These are phyloP conservation scores for Polydrusus cervinus DNA, from an alignment of 2,888 invertebrate genomes.

Conservation along the genomic window DNA sequence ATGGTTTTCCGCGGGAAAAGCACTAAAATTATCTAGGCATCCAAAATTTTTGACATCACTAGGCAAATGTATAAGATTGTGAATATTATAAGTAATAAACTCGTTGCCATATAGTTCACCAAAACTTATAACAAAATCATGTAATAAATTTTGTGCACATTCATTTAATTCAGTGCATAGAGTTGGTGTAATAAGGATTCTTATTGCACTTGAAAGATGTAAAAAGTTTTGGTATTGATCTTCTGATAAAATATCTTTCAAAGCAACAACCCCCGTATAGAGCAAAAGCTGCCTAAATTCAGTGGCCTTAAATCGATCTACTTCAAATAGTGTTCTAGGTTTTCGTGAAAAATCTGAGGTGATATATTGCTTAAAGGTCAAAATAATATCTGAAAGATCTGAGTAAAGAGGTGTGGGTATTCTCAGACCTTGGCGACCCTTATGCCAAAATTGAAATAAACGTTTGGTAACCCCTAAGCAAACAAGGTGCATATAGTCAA, in stretches of 20 bases:
- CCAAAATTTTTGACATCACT: conserved; percentile 55
- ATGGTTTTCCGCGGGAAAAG: conserved; percentile 55
- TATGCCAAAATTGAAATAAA: conserved; percentile 22
- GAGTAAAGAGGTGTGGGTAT: neutral
- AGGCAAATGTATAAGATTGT: conserved; percentile 57
- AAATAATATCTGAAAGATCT: neutral
- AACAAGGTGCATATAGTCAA: conserved; percentile 35
- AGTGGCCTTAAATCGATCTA: conserved; percentile 24
- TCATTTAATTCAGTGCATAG: conserved; percentile 44
- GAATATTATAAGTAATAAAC: conserved; percentile 57
- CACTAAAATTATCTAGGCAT: conserved; percentile 57
- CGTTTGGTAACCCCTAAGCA: conserved; percentile 27
- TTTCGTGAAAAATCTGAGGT: conserved; percentile 24
- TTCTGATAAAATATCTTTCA: conserved; percentile 54
- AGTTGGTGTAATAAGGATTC: conserved; percentile 51
- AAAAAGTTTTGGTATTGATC: conserved; percentile 55
- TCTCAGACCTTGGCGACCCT: neutral
- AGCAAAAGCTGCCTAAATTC: conserved; percentile 30
- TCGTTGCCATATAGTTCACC: conserved; percentile 55
- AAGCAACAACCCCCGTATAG: conserved; percentile 56
- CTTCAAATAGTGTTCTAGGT: conserved; percentile 17
- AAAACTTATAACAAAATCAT: conserved; percentile 53
- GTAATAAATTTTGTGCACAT: conserved; percentile 55
- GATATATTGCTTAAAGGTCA: neutral
- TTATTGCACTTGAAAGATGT: conserved; percentile 52